Evolutionary conservation across 2,797 vertebrate genomes (phyloP).

Genomic region (Psittacula echo): DNA sequence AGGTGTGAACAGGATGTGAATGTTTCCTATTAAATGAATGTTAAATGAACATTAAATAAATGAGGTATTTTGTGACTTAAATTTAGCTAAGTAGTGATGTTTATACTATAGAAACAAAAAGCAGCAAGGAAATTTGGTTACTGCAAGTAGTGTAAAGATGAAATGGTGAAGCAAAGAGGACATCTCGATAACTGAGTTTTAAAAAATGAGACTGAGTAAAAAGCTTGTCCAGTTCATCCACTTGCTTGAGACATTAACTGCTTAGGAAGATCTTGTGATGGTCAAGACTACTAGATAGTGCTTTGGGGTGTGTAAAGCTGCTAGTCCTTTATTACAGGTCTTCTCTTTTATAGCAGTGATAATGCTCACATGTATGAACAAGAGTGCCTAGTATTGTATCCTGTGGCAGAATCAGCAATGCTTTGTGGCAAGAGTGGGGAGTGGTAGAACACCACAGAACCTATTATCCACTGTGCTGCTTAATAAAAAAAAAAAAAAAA

Average conservation of each 20-base stretch:
- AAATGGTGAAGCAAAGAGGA: neutral
- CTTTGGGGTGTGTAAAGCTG: neutral
- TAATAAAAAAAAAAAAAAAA: neutral
- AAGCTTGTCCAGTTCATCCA: neutral
- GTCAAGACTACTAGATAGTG: neutral
- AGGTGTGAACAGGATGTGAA: constrained; percentile 15
- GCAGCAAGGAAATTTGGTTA: neutral
- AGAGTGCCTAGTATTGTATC: neutral
- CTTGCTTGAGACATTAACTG: neutral
- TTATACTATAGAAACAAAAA: neutral
- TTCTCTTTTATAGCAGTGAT: neutral
- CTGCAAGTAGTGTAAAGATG: neutral
- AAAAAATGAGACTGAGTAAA: neutral
- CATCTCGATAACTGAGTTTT: neutral
- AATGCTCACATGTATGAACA: neutral
- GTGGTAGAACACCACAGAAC: neutral
- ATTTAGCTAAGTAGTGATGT: neutral
- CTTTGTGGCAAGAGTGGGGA: neutral
- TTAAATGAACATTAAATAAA: neutral
- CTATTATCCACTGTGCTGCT: neutral
- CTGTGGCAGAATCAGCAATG: neutral
- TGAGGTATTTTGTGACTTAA: neutral
- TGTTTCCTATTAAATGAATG: neutral
- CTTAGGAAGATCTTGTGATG: neutral
- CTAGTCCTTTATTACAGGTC: neutral